These are phyloP conservation scores for Nemapogon koenigi DNA, from an alignment of 2,888 invertebrate genomes.

Conservation along the genomic window DNA sequence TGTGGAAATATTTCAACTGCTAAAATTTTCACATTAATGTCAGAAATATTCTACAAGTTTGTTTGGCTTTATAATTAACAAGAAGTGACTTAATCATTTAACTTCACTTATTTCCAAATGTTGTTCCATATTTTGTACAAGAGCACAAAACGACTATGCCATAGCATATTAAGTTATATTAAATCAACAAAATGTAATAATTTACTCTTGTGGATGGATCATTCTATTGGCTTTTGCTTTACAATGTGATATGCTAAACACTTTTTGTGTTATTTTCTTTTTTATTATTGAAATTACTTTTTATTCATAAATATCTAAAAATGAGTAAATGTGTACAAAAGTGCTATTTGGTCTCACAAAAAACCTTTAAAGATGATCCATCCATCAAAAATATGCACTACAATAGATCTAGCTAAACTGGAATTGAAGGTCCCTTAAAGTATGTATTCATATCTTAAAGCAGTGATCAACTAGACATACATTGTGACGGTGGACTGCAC, in stretches of 20 bases:
- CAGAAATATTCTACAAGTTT: conserved; percentile 48
- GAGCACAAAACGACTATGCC: conserved; percentile 44
- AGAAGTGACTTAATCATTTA: conserved; percentile 33
- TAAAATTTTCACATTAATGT: conserved; percentile 50
- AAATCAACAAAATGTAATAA: conserved; percentile 57
- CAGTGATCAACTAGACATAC: conserved; percentile 50
- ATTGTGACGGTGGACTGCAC: neutral
- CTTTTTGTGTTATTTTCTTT: conserved; percentile 42
- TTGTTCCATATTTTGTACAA: conserved; percentile 42
- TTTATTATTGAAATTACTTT: conserved; percentile 21
- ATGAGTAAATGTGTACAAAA: conserved; percentile 53
- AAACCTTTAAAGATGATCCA: conserved; percentile 43
- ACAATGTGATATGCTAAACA: conserved; percentile 55
- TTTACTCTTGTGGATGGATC: conserved; percentile 46
- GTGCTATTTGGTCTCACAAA: conserved; percentile 58
- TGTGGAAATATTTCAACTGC: conserved; percentile 23
- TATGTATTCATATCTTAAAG: conserved; percentile 50
- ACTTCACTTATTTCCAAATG: conserved; percentile 65
- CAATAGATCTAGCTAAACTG: conserved; percentile 63
- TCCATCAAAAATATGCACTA: conserved; percentile 50
- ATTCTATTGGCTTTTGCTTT: conserved; percentile 36
- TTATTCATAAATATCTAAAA: conserved; percentile 53
- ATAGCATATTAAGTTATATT: conserved; percentile 38
- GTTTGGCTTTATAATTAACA: conserved; percentile 46
- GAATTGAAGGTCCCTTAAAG: conserved; percentile 65